Conservation (phyloP, 2,888 invertebrate species). For the Meloe dianella region DNA sequence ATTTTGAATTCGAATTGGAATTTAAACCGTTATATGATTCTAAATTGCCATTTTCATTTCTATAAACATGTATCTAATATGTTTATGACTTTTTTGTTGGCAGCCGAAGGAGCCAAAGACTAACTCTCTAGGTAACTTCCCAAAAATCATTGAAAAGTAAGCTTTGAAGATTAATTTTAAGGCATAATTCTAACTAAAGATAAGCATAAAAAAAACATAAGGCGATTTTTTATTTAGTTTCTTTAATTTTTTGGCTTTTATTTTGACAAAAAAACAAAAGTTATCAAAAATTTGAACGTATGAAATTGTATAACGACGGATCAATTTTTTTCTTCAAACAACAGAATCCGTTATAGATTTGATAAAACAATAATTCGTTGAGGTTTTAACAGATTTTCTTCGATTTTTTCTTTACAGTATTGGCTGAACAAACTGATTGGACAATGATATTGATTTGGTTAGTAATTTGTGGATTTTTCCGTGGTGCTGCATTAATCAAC, state of each 20-base stretch:
- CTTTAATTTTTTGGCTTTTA: constrained; percentile 34
- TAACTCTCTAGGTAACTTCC: constrained; percentile 54
- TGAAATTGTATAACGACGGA: background rate
- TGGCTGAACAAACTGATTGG: constrained; percentile 77
- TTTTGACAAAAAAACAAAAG: constrained; percentile 8
- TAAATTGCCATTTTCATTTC: constrained; percentile 31
- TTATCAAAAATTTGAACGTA: background rate
- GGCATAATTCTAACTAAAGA: constrained; percentile 34
- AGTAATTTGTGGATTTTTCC: constrained; percentile 78
- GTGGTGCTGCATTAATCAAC: constrained; percentile 79
- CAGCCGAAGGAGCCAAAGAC: constrained; percentile 57
- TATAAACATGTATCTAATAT: constrained; percentile 53
- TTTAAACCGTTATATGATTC: constrained; percentile 20
- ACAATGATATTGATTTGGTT: constrained; percentile 72
- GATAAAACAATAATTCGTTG: background rate
- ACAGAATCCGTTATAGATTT: background rate
- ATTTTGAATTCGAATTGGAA: background rate
- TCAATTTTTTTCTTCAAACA: background rate
- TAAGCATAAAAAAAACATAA: no score
- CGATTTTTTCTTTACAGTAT: constrained; percentile 61
- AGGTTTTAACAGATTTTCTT: constrained; percentile 10
- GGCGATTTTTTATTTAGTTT: constrained; percentile 24
- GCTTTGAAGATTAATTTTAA: constrained; percentile 48
- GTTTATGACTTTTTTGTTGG: constrained; percentile 59
- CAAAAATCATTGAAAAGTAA: constrained; percentile 55